phyloP scores from a whole-genome alignment of 2,113 vertebrate genomes.

The Copsychus sechellarum region DNA sequence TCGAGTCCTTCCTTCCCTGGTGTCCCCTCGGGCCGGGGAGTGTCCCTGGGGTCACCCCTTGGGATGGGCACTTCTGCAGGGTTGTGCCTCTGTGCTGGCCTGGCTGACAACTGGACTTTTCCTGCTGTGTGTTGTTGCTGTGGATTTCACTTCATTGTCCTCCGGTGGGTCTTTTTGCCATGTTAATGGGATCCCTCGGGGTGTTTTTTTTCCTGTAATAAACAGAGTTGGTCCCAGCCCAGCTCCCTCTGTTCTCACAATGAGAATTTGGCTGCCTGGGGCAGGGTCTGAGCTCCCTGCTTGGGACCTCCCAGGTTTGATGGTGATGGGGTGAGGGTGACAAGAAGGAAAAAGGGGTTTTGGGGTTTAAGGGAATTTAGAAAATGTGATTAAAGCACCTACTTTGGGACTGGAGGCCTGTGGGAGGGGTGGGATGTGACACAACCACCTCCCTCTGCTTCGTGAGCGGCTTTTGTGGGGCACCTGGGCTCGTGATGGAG shows the following conservation, averaged over 20 bases:
- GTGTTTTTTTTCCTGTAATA: conserved; percentile 35
- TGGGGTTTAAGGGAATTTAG: not conserved
- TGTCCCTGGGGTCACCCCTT: not conserved
- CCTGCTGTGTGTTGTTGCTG: conserved; percentile 18
- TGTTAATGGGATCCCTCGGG: not conserved
- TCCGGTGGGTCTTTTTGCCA: not conserved
- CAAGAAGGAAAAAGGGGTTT: rapidly evolving
- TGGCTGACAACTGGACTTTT: not conserved
- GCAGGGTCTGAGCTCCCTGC: not conserved
- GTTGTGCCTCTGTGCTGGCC: not conserved
- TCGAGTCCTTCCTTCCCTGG: rapidly evolving
- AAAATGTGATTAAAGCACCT: not conserved
- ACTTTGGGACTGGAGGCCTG: not conserved
- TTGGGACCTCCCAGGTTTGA: not conserved
- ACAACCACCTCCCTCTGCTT: not conserved
- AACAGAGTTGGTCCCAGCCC: conserved; percentile 3
- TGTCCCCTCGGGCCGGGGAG: not conserved
- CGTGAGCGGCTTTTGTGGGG: not conserved
- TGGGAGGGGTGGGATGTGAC: not conserved
- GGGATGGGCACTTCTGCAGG: not conserved
- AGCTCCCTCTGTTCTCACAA: not conserved
- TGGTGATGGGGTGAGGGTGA: not conserved
- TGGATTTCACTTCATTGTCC: not conserved
- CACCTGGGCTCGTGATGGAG: not conserved
- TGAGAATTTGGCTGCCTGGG: not conserved